Evolutionary conservation across 2,113 vertebrate genomes (phyloP), one percentile per base, ranked within the genome.

Genomic region (Mungos mungo): DNA sequence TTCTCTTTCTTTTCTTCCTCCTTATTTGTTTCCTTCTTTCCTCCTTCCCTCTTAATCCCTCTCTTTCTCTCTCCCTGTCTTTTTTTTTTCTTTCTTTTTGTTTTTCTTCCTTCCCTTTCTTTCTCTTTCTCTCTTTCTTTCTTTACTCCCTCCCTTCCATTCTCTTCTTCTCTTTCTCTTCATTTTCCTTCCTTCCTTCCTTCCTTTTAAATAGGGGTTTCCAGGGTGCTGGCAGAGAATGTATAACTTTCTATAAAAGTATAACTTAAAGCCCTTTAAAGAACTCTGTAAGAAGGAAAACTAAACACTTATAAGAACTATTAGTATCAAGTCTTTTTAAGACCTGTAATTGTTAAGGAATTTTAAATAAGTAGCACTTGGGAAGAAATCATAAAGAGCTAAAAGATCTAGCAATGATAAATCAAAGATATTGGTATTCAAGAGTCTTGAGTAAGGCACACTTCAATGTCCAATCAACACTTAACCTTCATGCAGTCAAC

Each of bases 351-450:
- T 93, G 38, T 72, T 93, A 85, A 86, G 71, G 35, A 88, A 92
- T 76, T 29, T 81, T 90, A 96, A 79, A 47, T 50, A 23, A 0
- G 27, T 47, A 89, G 12, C 35, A 71, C 7, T 35, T 23, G 47
- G 41, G n/a, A 77, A 91, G n/a, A 97, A 88, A 65, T 88, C 50
- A 74, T 41, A 87, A 93, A 79, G 29, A 87, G 50, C 31, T n/a
- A 19, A 96, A 92, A 95, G 19, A 57, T 83, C 19, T 92, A 83
- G 10, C 16, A 91, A 74, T 50, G 45, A 65, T 86, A 52, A 77
- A 23, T 94, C 52, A 93, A 89, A 88, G 90, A 68, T 41, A 88
- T 8, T 93, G 18, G 65, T 38, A 52, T 16, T 25, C 12, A 85
- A 69, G 69, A 60, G 13, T 69, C 41, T 71, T 35, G 38, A 11